Conservation (phyloP, 2,797 vertebrate genomes). For the Neosalanx taihuensis region DNA sequence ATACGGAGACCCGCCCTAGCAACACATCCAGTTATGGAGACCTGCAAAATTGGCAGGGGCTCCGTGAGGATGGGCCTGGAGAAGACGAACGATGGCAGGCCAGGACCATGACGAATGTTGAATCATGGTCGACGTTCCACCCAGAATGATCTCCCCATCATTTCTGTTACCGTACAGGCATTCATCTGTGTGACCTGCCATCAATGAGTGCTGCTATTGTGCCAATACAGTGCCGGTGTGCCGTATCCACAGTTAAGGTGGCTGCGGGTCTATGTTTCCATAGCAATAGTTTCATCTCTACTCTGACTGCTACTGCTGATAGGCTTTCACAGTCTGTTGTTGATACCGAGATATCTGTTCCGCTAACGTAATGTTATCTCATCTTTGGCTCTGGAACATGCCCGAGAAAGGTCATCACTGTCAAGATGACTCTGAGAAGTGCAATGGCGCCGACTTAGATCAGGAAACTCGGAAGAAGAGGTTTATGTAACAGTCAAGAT, state of each 20-base stretch:
- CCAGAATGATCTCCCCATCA: not conserved
- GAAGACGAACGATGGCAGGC: not conserved
- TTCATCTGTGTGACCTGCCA: not conserved
- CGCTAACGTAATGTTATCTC: not conserved
- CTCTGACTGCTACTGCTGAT: not conserved
- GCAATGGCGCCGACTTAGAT: not conserved
- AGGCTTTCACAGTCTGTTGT: not conserved
- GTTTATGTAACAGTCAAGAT: too few relatives aligned
- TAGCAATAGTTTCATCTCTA: not conserved
- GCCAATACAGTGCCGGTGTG: not conserved
- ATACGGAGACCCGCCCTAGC: conserved; percentile 46
- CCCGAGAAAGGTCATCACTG: not conserved
- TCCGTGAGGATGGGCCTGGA: not conserved
- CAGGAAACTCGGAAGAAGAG: too few relatives aligned
- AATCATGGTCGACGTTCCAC: not conserved
- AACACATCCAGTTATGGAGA: conserved; percentile 16
- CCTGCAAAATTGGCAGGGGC: conserved; percentile 2
- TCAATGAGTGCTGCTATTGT: not conserved
- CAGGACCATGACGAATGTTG: not conserved
- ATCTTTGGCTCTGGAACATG: not conserved
- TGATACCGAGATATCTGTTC: not conserved
- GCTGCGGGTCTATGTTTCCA: not conserved
- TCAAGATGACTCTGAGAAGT: not conserved
- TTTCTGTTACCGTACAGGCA: not conserved
- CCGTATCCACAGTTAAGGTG: not conserved